Base-by-base conservation (phyloP, 64 coral and sea anemone species). In the Montipora foliosa region DNA sequence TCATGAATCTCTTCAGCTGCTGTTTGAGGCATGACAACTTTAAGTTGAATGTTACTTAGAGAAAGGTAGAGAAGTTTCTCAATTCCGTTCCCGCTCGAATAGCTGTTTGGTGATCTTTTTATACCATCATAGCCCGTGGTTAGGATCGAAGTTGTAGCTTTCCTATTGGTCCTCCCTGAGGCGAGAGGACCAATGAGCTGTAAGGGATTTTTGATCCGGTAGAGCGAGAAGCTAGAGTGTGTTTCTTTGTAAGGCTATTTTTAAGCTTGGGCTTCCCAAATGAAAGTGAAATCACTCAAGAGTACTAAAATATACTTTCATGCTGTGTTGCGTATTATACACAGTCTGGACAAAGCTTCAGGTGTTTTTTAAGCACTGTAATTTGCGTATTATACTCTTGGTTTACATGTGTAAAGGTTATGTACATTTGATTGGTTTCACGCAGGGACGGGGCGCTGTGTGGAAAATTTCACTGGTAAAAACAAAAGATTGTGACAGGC, bases 61-160 rank as follows among this genome's bases (percentile, higher is more conserved):
- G 60, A 64, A 64, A 64, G 60, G 60, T 64, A 64, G 60, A 64
- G 70, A 74, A 25, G 70, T 74, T 74, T 74, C 70, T 74, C 70
- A 74, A 74, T 74, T 74, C 70, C 70, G 70, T 74, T 74, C 70
- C 70, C 3, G 70, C 70, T 74, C 70, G 70, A 74, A 74, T 74
- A 74, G 70, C 21, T 74, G 70, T 74, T 74, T 74, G 70, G 70
- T 74, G 70, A 74, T 74, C 70, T 74, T 74, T 74, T 74, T 29
- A 74, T 74, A 74, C 70, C 21, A 74, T 9, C 9, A 74, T 74
- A 74, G 70, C 70, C 70, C 21, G 70, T 74, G 70, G 70, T 74
- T 74, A 74, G 70, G 70, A 74, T 74, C 70, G 70, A 74, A 74
- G 70, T 74, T 74, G 70, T 74, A 74, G 70, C 70, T 74, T 74